Base-by-base conservation (phyloP, 2,113 vertebrate genomes). In the Oncorhynchus kisutch region DNA sequence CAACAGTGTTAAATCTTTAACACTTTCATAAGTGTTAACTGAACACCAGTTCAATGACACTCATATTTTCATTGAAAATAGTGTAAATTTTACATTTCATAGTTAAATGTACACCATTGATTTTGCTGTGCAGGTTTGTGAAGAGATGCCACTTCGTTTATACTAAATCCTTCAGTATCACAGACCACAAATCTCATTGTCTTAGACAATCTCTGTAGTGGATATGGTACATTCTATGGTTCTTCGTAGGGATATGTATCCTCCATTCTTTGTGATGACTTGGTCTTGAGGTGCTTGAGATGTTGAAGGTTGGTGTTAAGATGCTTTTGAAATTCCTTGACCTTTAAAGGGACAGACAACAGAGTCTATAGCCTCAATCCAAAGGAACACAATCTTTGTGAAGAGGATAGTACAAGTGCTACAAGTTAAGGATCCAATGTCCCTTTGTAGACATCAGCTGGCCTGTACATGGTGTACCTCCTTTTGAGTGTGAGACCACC, bases 401-500 rank as follows among this genome's bases (percentile, higher is more conserved):
- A 54, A 18, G 51, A 54, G 51, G 16, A 54, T 54, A 5, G 16
- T 24, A n/a, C 59, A 62, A 62, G 59, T 62, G 8, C 7, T 18
- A 54, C 51, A 54, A 16, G 12, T 12, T 51, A 60, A 24, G n/a
- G 18, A n/a, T 62, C n/a, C 18, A 7, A 22, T 62, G 59, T 62
- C 59, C 59, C 7, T 54, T 22, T 22, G 13, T 22, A 62, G 7
- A 22, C 59, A 11, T 62, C 27, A 68, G 27, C 27, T 31, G 66
- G 66, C 27, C 29, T 67, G 18, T 29, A 67, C 14, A 18, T 14
- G 66, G 66, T 62, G 5, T 39, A 29, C 29, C 25, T 31, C 51
- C 59, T 95, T 93, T 96, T 80, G 4, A 31, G 18, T 31, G 22
- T 11, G 34, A 24, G 8, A 13, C 54, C 20, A 5, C 12, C 54